A percentile compares a stretch with the other conserved stretches of the same genome.
Conservation (phyloP, 2,888 invertebrate genomes). For the Stegophylla sp. region DNA sequence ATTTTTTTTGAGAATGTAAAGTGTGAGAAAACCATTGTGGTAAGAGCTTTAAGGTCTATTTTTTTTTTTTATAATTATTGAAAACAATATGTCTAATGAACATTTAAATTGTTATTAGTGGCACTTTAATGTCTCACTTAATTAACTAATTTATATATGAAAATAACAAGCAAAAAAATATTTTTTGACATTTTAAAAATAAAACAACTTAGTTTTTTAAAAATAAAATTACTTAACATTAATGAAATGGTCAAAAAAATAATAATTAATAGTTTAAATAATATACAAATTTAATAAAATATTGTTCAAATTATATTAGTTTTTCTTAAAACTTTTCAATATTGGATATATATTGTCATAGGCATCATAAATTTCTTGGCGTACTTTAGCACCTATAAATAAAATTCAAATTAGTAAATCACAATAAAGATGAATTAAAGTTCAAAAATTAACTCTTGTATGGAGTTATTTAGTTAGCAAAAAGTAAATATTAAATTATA, state of each 20-base stretch:
- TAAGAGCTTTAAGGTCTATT: too few relatives aligned
- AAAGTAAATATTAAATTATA: too few relatives aligned
- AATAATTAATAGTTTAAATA: not conserved
- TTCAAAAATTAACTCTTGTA: too few relatives aligned
- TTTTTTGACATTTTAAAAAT: slow-evolving; percentile 3
- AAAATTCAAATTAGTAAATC: slow-evolving; percentile 3
- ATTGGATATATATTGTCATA: slow-evolving; percentile 74
- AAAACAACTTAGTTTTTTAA: slow-evolving; percentile 1
- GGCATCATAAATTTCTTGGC: slow-evolving; percentile 73
- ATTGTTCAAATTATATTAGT: slow-evolving; percentile 18
- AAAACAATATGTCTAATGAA: not conserved
- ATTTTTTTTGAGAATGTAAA: too few relatives aligned
- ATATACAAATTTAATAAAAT: not conserved
- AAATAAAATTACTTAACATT: slow-evolving; percentile 4
- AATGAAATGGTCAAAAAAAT: not conserved
- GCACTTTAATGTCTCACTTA: not conserved
- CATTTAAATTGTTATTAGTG: slow-evolving; percentile 13
- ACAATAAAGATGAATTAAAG: too few relatives aligned
- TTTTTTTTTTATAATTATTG: not conserved
- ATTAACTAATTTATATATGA: slow-evolving; percentile 3
- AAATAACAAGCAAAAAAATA: slow-evolving; percentile 34
- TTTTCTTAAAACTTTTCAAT: slow-evolving; percentile 71
- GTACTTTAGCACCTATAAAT: slow-evolving; percentile 70
- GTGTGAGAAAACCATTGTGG: too few relatives aligned
- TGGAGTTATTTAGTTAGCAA: too few relatives aligned